Evolutionary conservation across 2,113 vertebrate species (phyloP).

Genomic region (Grantiella picta): DNA sequence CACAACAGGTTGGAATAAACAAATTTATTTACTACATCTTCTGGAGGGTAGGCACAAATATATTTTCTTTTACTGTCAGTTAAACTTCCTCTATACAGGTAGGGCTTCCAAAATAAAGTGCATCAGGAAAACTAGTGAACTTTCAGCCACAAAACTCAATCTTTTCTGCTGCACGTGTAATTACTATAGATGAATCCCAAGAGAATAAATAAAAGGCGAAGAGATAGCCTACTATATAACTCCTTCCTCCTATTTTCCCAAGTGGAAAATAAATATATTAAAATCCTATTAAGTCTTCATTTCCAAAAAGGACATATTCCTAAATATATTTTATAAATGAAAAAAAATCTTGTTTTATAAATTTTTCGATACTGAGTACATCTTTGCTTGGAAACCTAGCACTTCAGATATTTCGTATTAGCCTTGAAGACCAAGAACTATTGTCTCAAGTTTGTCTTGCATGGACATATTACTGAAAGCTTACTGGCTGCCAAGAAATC

Average conservation of each 20-base stretch:
- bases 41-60: background rate
- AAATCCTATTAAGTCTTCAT: background rate
- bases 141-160: background rate
- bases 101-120: background rate
- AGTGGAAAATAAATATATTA: background rate
- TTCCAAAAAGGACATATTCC: background rate
- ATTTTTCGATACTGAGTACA: background rate
- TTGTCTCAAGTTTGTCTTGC: background rate
- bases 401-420: background rate
- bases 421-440: background rate
- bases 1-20: background rate
- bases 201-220: background rate
- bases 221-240: background rate
- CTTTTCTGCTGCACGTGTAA: background rate
- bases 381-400: background rate
- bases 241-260: background rate
- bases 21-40: background rate
- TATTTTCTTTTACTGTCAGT: background rate
- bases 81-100: background rate
- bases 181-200: background rate
- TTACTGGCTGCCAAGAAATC: background rate
- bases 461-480: background rate
- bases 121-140: background rate
- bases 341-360: background rate
- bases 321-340: background rate